Conservation (phyloP, 2,888 invertebrate species). For the Yponomeuta plumbellus region DNA sequence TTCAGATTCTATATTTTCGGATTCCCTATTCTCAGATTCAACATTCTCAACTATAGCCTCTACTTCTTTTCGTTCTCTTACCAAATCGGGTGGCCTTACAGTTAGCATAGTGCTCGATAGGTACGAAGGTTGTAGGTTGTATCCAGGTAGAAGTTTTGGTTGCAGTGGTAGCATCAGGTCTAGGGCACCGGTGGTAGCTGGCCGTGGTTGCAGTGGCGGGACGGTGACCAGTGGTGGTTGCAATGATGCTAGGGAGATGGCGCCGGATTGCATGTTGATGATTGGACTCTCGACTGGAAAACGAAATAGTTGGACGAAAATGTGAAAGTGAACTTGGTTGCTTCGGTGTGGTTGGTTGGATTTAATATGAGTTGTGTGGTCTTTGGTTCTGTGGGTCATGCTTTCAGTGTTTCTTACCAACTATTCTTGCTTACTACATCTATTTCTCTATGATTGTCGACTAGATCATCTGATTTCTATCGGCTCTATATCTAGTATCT, state of each 20-base stretch:
- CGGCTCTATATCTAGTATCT: too few relatives aligned
- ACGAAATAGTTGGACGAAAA: conserved; percentile 16
- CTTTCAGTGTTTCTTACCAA: neutral
- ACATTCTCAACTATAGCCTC: conserved; percentile 38
- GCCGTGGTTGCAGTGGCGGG: conserved; percentile 81
- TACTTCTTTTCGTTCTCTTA: conserved; percentile 46
- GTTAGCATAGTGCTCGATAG: conserved; percentile 72
- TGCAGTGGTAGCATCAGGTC: conserved; percentile 83
- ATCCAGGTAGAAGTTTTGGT: conserved; percentile 80
- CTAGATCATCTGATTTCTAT: too few relatives aligned
- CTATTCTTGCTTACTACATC: neutral
- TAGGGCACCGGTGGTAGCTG: conserved; percentile 82
- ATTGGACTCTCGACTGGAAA: conserved; percentile 76
- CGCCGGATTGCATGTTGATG: conserved; percentile 64
- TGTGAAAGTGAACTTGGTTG: conserved; percentile 14
- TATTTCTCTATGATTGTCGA: too few relatives aligned
- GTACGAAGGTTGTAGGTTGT: conserved; percentile 68
- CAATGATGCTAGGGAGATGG: conserved; percentile 70
- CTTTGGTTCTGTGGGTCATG: neutral
- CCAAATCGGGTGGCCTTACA: conserved; percentile 56
- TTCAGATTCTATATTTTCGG: conserved; percentile 22
- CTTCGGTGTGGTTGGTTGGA: conserved; percentile 3
- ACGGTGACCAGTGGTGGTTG: conserved; percentile 72
- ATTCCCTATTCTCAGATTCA: conserved; percentile 49
- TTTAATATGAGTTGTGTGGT: neutral